phyloP scores from a whole-genome alignment of 2,113 vertebrate species.

The Urocynchramus pylzowi region DNA sequence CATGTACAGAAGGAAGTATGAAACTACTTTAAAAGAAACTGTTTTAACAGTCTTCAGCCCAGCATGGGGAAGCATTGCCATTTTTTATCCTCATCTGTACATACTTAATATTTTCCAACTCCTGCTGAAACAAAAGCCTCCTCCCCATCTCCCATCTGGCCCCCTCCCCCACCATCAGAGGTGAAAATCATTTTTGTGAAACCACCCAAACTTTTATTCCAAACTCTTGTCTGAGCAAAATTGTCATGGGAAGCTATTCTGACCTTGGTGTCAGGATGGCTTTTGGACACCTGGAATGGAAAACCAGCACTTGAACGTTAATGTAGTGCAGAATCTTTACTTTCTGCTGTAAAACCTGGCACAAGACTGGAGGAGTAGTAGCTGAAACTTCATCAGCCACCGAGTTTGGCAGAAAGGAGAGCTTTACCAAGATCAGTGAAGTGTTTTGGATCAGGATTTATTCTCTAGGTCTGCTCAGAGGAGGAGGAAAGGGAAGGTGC shows the following conservation, averaged over 20 bases:
- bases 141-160: neutral
- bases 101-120: neutral
- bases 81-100: neutral
- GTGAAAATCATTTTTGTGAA: neutral
- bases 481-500: neutral
- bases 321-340: neutral
- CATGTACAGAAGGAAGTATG: neutral
- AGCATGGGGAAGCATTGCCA: neutral
- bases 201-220: neutral
- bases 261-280: neutral
- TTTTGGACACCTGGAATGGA: neutral
- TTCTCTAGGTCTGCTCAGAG: neutral
- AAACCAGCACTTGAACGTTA: neutral
- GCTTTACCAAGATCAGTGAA: neutral
- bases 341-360: neutral
- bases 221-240: neutral
- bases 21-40: neutral
- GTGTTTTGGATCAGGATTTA: neutral
- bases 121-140: neutral
- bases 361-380: neutral
- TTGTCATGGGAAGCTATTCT: neutral
- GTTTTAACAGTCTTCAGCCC: neutral
- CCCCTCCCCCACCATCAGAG: neutral
- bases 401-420: neutral
- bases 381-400: neutral